Evolutionary conservation across 2,113 vertebrate genomes (phyloP).

Genomic region (Candoia aspera): DNA sequence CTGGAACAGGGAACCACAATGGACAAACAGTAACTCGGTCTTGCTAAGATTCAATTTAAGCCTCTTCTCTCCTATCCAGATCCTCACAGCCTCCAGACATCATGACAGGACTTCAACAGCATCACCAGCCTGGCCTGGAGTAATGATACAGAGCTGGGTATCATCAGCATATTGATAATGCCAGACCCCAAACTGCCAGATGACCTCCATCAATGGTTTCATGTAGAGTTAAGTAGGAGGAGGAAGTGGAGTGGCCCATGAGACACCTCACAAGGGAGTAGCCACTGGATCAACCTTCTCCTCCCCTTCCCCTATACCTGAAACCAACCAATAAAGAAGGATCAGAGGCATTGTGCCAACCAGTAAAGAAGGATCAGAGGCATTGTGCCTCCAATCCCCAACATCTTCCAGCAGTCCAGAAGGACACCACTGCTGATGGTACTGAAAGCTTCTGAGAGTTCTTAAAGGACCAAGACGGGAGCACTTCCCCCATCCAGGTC

Average conservation of each 20-base stretch:
- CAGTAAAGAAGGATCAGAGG: neutral
- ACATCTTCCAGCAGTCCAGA: neutral
- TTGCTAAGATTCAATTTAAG: neutral
- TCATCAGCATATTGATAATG: neutral
- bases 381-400: neutral
- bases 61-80: neutral
- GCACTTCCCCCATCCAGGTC: neutral
- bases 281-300: neutral
- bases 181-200: neutral
- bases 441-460: neutral
- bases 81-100: neutral
- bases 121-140: neutral
- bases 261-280: neutral
- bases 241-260: neutral
- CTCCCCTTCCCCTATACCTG: neutral
- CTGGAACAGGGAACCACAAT: neutral
- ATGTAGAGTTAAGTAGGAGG: neutral
- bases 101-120: neutral
- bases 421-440: neutral
- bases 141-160: neutral
- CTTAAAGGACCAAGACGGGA: neutral
- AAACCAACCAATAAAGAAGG: neutral
- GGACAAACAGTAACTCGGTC: neutral
- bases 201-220: neutral
- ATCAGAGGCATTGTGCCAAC: neutral